Percentiles rank a stretch among this genome's conserved stretches.
phyloP scores from a whole-genome alignment of 2,888 invertebrate species.

The Seira ritae region DNA sequence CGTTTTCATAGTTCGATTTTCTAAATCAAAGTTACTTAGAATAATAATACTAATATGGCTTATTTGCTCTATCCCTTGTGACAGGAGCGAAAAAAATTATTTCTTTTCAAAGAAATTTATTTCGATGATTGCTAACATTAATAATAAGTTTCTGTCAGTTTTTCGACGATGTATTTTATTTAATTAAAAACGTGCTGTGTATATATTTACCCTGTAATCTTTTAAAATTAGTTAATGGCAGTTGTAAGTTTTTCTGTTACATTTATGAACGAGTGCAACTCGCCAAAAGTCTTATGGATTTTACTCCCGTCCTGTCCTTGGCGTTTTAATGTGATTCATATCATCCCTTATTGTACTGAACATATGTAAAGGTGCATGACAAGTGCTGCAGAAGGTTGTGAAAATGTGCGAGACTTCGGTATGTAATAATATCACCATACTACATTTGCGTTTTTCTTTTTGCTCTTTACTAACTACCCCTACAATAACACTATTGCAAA shows the following conservation, averaged over 20 bases:
- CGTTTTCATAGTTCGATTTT: background rate
- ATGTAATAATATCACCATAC: conserved; percentile 25
- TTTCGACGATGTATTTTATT: background rate
- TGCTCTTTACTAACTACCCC: background rate
- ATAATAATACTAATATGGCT: background rate
- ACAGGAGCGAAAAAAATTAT: background rate
- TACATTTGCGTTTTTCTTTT: conserved; percentile 17
- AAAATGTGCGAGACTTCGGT: conserved; percentile 47
- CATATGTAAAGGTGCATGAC: conserved; percentile 45
- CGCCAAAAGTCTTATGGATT: conserved; percentile 43
- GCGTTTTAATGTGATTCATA: conserved; percentile 65
- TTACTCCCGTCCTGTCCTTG: conserved; percentile 60
- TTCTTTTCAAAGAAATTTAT: background rate
- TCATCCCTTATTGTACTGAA: conserved; percentile 38
- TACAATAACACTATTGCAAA: background rate
- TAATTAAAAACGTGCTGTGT: conserved; percentile 4
- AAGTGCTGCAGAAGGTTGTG: conserved; percentile 55
- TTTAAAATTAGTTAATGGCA: conserved; percentile 23
- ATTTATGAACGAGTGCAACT: conserved; percentile 26
- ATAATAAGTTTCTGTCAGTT: conserved; percentile 12
- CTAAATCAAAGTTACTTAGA: background rate
- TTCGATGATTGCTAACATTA: background rate
- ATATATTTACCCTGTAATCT: background rate
- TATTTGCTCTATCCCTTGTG: background rate
- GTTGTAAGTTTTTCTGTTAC: conserved; percentile 14